Conservation (phyloP, 2,797 vertebrate species). For the Amniataba percoides region DNA sequence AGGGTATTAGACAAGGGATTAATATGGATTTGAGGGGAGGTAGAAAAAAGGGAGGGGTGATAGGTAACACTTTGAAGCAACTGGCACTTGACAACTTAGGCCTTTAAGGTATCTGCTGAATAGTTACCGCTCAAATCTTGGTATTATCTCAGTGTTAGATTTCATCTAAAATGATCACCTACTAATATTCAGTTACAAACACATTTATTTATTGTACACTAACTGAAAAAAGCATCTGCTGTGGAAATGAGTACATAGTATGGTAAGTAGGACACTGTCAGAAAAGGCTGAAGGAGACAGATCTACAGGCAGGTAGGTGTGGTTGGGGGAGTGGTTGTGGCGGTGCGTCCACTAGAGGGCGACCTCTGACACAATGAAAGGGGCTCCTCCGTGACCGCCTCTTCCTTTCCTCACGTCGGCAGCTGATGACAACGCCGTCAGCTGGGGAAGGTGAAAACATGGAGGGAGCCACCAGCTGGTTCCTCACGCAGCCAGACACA, state of each 20-base stretch:
- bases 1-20: slow-evolving; percentile 34
- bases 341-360: slow-evolving; percentile 79
- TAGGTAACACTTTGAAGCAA: slow-evolving; percentile 32
- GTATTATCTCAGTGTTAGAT: not conserved
- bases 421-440: slow-evolving; percentile 44
- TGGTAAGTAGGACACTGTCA: not conserved
- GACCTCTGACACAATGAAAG: slow-evolving; percentile 53
- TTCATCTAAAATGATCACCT: not conserved
- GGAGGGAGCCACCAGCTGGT: slow-evolving; percentile 24
- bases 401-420: slow-evolving; percentile 13
- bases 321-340: not conserved
- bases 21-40: slow-evolving; percentile 14
- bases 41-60: not conserved
- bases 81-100: not conserved
- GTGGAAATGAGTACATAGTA: not conserved
- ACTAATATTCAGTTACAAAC: not conserved
- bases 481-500: slow-evolving; percentile 7
- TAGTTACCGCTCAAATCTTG: not conserved
- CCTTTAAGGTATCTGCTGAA: slow-evolving; percentile 27
- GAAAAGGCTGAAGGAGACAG: not conserved
- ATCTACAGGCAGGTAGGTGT: slow-evolving; percentile 12
- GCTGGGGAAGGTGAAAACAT: slow-evolving; percentile 13
- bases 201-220: not conserved
- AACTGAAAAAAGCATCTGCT: not conserved
- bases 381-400: slow-evolving; percentile 11